phyloP scores from a whole-genome alignment of 2,797 vertebrate genomes.

The Ceyx erithaca region DNA sequence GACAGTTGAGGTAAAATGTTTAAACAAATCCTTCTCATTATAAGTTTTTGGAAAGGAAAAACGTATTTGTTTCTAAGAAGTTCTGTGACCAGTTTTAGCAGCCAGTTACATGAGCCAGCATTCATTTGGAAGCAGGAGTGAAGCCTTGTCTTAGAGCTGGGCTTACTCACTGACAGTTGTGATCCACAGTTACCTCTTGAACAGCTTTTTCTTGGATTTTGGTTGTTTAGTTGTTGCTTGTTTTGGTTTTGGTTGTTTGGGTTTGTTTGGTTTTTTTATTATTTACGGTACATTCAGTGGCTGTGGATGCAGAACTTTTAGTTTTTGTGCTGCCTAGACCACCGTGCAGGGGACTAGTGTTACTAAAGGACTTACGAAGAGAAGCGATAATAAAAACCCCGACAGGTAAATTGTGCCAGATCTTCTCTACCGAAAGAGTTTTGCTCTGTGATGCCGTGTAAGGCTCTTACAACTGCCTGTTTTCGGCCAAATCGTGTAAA shows the following conservation, averaged over 20 bases:
- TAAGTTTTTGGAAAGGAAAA: background rate
- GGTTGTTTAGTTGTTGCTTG: background rate
- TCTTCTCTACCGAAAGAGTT: background rate
- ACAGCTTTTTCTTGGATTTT: too few relatives aligned
- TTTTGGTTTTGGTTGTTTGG: too few relatives aligned
- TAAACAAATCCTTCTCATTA: background rate
- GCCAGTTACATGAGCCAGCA: rapidly evolving
- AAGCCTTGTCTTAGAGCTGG: background rate
- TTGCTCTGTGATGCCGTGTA: background rate
- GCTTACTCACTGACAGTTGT: background rate
- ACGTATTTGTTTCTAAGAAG: background rate
- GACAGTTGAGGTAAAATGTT: constrained; percentile 15
- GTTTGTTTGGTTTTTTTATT: background rate
- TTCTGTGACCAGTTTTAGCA: background rate
- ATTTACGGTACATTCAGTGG: background rate
- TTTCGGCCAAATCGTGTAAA: background rate
- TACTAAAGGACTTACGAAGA: rapidly evolving
- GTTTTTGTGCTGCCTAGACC: background rate
- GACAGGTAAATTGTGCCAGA: background rate
- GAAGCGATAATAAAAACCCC: background rate
- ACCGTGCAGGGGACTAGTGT: background rate
- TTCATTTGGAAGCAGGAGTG: background rate
- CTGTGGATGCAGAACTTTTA: background rate
- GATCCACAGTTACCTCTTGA: background rate
- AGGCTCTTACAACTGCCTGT: background rate